Conservation (phyloP, 2,113 vertebrate genomes). For the Spea multiplicata region DNA sequence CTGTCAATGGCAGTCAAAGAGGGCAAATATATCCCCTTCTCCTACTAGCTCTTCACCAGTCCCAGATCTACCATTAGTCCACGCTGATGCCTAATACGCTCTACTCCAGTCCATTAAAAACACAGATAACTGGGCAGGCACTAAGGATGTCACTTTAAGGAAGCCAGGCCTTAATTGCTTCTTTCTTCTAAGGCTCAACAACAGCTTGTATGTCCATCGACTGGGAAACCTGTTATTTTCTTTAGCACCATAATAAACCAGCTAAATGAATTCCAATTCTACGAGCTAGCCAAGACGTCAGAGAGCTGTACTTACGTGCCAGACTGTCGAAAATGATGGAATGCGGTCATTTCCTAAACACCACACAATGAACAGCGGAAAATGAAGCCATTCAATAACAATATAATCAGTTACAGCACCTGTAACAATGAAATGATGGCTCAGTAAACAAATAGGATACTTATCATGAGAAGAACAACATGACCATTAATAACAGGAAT, state of each 20-base stretch:
- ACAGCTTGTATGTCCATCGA: neutral
- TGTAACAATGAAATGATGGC: constrained; percentile 24
- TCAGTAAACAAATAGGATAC: constrained; percentile 22
- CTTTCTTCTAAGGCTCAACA: too few relatives aligned
- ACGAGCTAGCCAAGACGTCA: neutral
- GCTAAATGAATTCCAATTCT: neutral
- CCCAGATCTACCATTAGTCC: too few relatives aligned
- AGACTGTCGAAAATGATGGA: constrained; percentile 29
- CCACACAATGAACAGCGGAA: constrained; percentile 25
- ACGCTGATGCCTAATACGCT: too few relatives aligned
- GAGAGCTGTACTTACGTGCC: neutral
- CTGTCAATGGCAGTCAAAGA: too few relatives aligned
- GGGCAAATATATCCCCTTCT: too few relatives aligned
- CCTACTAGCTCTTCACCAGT: too few relatives aligned
- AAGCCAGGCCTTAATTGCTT: too few relatives aligned
- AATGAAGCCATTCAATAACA: constrained; percentile 25
- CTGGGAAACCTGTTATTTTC: neutral
- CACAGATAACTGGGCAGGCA: too few relatives aligned
- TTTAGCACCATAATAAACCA: neutral
- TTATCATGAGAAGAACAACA: neutral
- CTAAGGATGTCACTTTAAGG: too few relatives aligned
- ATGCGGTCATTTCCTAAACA: constrained; percentile 17
- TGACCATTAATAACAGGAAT: neutral
- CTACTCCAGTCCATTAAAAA: too few relatives aligned
- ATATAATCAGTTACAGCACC: constrained; percentile 38